Evolutionary conservation across 1,140 invertebrate species (phyloP).

Genomic region (Anagrus nilaparvatae): DNA sequence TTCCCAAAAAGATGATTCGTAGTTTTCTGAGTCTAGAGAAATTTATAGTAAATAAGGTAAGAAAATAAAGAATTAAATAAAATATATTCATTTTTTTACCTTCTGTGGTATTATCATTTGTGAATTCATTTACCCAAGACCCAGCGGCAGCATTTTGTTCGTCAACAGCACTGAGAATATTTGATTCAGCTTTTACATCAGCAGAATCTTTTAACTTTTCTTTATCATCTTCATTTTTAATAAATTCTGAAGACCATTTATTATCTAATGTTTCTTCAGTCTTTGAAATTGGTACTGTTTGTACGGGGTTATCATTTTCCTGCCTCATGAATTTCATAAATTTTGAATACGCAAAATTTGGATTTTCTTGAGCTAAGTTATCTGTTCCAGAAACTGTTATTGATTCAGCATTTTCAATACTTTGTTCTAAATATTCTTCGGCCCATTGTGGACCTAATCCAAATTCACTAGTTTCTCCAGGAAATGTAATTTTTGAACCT

Average conservation of each 20-base stretch:
- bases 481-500: constrained; percentile 12
- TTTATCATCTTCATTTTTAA: constrained; percentile 20
- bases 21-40: constrained; percentile 31
- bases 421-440: constrained; percentile 49
- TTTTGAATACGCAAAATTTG: constrained; percentile 63
- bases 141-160: constrained; percentile 27
- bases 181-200: constrained; percentile 22
- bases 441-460: constrained; percentile 47
- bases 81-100: constrained; percentile 2
- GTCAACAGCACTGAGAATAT: constrained; percentile 23
- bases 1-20: constrained; percentile 61
- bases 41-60: constrained; percentile 1
- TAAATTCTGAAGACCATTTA: constrained; percentile 41
- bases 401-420: constrained; percentile 25
- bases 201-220: constrained; percentile 23
- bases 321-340: constrained; percentile 81
- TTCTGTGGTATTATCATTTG: constrained; percentile 22
- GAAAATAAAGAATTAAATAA: constrained; percentile 5
- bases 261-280: constrained; percentile 31
- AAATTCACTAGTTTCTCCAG: constrained; percentile 33
- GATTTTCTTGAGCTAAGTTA: constrained; percentile 49
- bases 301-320: constrained; percentile 51
- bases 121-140: constrained; percentile 34
- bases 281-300: constrained; percentile 33
- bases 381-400: constrained; percentile 19